A percentile compares a stretch with the other conserved stretches of the same genome.
Evolutionary conservation across 2,797 vertebrate genomes (phyloP).

Genomic region (Staurois parvus): DNA sequence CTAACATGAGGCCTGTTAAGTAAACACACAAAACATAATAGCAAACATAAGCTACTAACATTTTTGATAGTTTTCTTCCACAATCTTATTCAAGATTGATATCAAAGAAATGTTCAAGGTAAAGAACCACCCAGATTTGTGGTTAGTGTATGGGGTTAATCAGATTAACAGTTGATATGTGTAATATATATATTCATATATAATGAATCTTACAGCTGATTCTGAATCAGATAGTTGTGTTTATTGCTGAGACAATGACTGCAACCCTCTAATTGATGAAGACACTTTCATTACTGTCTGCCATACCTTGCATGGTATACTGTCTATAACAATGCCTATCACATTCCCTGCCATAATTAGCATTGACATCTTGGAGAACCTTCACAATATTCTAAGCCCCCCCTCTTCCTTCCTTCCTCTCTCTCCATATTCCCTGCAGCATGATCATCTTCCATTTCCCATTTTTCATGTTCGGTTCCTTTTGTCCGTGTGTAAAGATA

Average conservation of each 20-base stretch:
- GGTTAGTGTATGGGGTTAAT: too few species aligned
- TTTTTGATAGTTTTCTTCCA: too few species aligned
- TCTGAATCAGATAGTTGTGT: too few species aligned
- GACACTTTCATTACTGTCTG: background rate
- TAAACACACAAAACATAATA: too few species aligned
- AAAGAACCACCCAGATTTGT: too few species aligned
- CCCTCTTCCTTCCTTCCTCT: constrained; percentile 55
- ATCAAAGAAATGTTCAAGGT: too few species aligned
- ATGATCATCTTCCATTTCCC: constrained; percentile 45
- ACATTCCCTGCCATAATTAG: background rate
- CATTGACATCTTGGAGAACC: background rate
- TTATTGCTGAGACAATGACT: background rate
- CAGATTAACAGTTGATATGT: too few species aligned
- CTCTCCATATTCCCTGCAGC: constrained; percentile 20
- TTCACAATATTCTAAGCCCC: constrained; percentile 4
- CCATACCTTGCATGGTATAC: background rate
- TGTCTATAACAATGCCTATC: background rate
- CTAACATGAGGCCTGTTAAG: too few species aligned
- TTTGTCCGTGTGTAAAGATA: constrained; percentile 40
- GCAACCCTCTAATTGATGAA: background rate
- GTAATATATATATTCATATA: too few species aligned
- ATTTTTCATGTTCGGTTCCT: constrained; percentile 36
- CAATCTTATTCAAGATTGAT: too few species aligned
- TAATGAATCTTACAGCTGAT: too few species aligned
- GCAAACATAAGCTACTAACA: too few species aligned